These are phyloP conservation scores for Calidris pugnax DNA, from an alignment of 2,113 vertebrate genomes.

Conservation along the genomic window DNA sequence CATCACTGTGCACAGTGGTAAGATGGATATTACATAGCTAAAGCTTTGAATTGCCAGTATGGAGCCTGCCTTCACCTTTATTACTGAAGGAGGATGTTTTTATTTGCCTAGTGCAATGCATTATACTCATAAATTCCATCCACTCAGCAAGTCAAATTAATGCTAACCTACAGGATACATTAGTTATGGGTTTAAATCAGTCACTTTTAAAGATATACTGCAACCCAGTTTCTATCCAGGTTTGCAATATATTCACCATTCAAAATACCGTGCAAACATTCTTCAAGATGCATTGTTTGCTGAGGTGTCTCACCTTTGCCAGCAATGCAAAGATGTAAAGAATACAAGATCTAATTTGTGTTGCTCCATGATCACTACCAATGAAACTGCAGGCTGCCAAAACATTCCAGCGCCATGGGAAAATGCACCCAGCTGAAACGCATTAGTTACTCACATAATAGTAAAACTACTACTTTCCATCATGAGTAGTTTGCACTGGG, in stretches of 20 bases:
- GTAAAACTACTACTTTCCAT: conserved; percentile 14
- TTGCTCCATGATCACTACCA: conserved; percentile 14
- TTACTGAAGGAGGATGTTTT: conserved; percentile 75
- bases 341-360: conserved; percentile 62
- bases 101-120: conserved; percentile 77
- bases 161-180: conserved; percentile 79
- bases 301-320: conserved; percentile 63
- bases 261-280: conserved; percentile 59
- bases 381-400: conserved; percentile 34
- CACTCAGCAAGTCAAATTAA: conserved; percentile 82
- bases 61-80: conserved; percentile 70
- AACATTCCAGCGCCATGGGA: conserved; percentile 8
- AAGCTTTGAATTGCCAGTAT: conserved; percentile 61
- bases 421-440: conserved; percentile 38
- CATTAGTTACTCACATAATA: conserved; percentile 13
- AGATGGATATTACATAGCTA: conserved; percentile 3
- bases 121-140: conserved; percentile 77
- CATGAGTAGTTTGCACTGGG: neutral
- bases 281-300: conserved; percentile 73
- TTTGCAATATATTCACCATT: conserved; percentile 73
- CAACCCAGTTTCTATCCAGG: conserved; percentile 68
- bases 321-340: conserved; percentile 52
- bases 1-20: neutral
- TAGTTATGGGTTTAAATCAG: conserved; percentile 79
- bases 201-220: conserved; percentile 76